Evolutionary conservation across 2,888 invertebrate species (phyloP).

Genomic region (Eudemis profundana): DNA sequence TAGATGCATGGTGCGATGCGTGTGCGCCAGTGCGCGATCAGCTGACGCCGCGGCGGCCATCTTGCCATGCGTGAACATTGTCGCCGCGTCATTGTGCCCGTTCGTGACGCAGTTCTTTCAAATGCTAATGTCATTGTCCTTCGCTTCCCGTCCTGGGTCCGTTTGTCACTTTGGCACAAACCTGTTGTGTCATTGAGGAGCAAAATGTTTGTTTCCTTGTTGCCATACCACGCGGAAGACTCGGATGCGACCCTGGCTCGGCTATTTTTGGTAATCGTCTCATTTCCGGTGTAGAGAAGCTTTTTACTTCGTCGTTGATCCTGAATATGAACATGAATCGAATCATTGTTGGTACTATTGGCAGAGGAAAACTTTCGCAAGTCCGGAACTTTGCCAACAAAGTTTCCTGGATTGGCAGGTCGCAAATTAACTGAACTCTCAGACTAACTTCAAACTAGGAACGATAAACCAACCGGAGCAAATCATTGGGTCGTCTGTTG

Average conservation of each 20-base stretch:
- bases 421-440: slow-evolving; percentile 16
- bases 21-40: slow-evolving; percentile 73
- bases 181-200: slow-evolving; percentile 49
- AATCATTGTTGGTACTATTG: slow-evolving; percentile 19
- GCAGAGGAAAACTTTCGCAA: slow-evolving; percentile 1
- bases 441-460: slow-evolving; percentile 2
- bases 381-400: slow-evolving; percentile 9
- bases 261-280: slow-evolving; percentile 75
- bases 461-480: not conserved
- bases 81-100: slow-evolving; percentile 77
- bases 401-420: slow-evolving; percentile 21
- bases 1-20: slow-evolving; percentile 66
- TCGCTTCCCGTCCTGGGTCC: slow-evolving; percentile 60
- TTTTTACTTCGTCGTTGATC: slow-evolving; percentile 1
- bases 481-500: not conserved
- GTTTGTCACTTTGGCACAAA: slow-evolving; percentile 59
- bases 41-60: slow-evolving; percentile 82
- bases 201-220: slow-evolving; percentile 58
- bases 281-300: slow-evolving; percentile 60
- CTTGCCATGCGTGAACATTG: slow-evolving; percentile 77
- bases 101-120: slow-evolving; percentile 74
- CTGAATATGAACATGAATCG: slow-evolving; percentile 9
- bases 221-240: slow-evolving; percentile 70
- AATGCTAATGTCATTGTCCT: slow-evolving; percentile 80
- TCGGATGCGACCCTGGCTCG: slow-evolving; percentile 66